A percentile compares a stretch with the other conserved stretches of the same genome.
phyloP scores from a whole-genome alignment of 2,888 invertebrate species.

The Erannis defoliaria region DNA sequence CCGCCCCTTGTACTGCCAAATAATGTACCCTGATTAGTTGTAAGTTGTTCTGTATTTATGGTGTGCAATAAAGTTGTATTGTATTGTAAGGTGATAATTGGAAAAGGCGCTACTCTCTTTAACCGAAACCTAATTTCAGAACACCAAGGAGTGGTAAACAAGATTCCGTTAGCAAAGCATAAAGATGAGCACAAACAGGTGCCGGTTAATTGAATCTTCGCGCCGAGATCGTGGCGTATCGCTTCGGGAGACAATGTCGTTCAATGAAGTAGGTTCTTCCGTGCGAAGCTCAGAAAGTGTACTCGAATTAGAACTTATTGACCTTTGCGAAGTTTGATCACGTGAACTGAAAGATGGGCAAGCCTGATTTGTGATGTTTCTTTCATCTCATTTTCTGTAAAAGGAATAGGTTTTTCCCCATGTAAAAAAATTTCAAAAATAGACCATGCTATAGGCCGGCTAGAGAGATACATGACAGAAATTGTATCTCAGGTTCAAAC shows the following conservation, averaged over 20 bases:
- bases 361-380: neutral
- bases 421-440: too few species aligned
- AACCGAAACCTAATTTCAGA: slow-evolving; percentile 23
- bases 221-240: slow-evolving; percentile 50
- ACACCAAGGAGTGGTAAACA: slow-evolving; percentile 26
- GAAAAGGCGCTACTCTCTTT: slow-evolving; percentile 2
- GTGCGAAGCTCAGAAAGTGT: slow-evolving; percentile 19
- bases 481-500: too few species aligned
- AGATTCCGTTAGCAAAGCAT: slow-evolving; percentile 35
- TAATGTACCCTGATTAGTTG: too few species aligned
- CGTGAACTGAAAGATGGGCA: neutral
- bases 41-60: too few species aligned
- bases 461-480: too few species aligned
- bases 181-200: slow-evolving; percentile 47
- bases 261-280: slow-evolving; percentile 31
- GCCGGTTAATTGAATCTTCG: slow-evolving; percentile 48
- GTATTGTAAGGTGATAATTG: neutral
- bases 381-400: neutral
- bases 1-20: too few species aligned
- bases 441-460: too few species aligned
- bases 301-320: slow-evolving; percentile 17
- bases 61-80: too few species aligned
- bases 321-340: slow-evolving; percentile 13
- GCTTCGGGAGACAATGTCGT: slow-evolving; percentile 44
- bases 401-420: neutral